Evolutionary conservation across 2,113 vertebrate species (phyloP), one percentile per base, ranked within the genome.

Genomic region (Gavia stellata): DNA sequence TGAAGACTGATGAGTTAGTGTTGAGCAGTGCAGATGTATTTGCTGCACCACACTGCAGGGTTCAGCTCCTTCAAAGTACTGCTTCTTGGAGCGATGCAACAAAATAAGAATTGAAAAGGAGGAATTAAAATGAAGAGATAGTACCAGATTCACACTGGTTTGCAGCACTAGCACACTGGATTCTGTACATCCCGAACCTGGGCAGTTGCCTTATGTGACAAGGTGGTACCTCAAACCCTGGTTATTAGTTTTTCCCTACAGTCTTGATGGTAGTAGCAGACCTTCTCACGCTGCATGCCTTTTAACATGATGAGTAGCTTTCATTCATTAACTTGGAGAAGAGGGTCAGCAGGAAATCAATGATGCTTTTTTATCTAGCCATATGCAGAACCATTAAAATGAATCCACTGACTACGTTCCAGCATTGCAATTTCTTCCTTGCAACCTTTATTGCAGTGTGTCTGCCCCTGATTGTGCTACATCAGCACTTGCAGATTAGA

Each of bases 321-420:
- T 96, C 77, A 88, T 95, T 97, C 94, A 87, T 97, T 97, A 95
- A 94, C 92, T 95, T 93, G 31, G 80, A 82, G 66, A 58, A 96
- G 49, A 59, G 79, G 87, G 82, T 90, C 93, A 96, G 77, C 77
- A 87, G 80, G 40, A 97, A 96, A 97, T 95, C 93, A 92, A 65
- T 96, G 86, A 72, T 86, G 24, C 49, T 44, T 82, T 94, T 96
- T 88, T 74, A 92, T 63, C 52, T 83, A 91, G 23, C 45, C 29
- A 17, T 90, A 90, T 59, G 86, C 70, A 94, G 81, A 95, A 90
- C 59, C 74, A 80, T 95, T 90, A 92, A 94, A 96, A 97, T 95
- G 67, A 96, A 95, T 86, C 67, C 81, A 95, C 91, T 86, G 80
- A 97, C 80, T 91, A 18, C 0, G 17, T 95, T 97, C 95, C 94